Conservation (phyloP, 2,797 vertebrate species). For the Ptychobarbus kaznakovi region DNA sequence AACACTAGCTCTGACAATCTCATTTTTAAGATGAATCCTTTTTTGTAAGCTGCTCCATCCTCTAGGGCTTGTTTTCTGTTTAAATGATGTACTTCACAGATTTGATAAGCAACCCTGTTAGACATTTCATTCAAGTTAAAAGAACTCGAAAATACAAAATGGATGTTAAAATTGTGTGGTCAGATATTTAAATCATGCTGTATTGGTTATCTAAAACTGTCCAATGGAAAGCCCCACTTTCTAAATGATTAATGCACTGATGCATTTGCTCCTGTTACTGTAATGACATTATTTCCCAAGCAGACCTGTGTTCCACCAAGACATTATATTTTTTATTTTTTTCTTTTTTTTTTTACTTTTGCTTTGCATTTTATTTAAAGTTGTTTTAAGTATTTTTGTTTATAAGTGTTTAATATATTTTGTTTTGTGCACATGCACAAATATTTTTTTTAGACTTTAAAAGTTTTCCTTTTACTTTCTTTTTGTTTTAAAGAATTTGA, state of each 20-base stretch:
- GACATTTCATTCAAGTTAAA: neutral
- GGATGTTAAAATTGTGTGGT: neutral
- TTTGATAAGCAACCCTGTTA: conserved; percentile 1
- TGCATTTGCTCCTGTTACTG: conserved; percentile 35
- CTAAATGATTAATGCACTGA: neutral
- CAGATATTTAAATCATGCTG: neutral
- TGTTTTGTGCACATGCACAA: conserved; percentile 79
- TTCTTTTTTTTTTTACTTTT: conserved; percentile 1
- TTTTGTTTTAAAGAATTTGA: conserved; percentile 83
- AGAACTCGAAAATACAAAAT: neutral
- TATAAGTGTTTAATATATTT: conserved; percentile 57
- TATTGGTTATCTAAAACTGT: neutral
- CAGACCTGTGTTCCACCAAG: conserved; percentile 43
- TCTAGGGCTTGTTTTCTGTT: neutral
- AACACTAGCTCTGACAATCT: conserved; percentile 64
- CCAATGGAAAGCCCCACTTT: neutral
- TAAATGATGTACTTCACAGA: neutral
- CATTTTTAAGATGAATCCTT: conserved; percentile 44
- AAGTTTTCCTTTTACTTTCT: conserved; percentile 80
- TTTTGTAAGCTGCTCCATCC: conserved; percentile 55
- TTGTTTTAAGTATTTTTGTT: conserved; percentile 34
- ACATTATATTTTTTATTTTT: neutral
- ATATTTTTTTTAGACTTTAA: conserved; percentile 80
- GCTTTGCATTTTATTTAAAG: conserved; percentile 20
- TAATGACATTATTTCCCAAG: conserved; percentile 25